These are phyloP conservation scores for Columba livia DNA, from an alignment of 2,113 vertebrate genomes.

Conservation along the genomic window DNA sequence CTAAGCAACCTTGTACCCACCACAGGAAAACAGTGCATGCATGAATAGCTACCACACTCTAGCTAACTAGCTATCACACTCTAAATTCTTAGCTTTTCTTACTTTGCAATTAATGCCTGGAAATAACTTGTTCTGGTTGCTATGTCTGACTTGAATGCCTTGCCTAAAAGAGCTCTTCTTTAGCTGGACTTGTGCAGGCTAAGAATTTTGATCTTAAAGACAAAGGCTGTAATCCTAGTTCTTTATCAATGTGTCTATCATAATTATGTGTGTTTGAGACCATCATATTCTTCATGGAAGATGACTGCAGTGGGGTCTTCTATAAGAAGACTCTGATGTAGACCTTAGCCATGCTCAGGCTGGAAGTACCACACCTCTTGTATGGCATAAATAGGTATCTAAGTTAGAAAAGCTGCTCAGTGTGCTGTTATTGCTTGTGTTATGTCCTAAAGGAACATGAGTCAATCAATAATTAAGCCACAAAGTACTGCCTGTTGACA, in stretches of 20 bases:
- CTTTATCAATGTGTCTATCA: not conserved
- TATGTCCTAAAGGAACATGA: slow-evolving; percentile 74
- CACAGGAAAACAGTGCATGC: not conserved
- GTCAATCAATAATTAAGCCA: slow-evolving; percentile 76
- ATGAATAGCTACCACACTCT: not conserved
- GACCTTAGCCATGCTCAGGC: not conserved
- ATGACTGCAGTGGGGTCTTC: not conserved
- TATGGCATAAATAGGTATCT: slow-evolving; percentile 29
- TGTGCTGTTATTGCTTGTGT: slow-evolving; percentile 66
- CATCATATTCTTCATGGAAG: not conserved
- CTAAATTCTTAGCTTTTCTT: slow-evolving; percentile 2
- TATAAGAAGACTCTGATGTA: not conserved
- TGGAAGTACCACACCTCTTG: slow-evolving; percentile 39
- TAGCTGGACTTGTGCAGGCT: not conserved
- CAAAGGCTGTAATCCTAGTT: not conserved
- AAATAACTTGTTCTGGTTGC: slow-evolving; percentile 18
- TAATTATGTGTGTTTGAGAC: not conserved
- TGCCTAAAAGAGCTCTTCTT: not conserved
- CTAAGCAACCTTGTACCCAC: not conserved
- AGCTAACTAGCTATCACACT: not conserved
- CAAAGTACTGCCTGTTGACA: slow-evolving; percentile 70
- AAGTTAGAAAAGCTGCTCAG: slow-evolving; percentile 45
- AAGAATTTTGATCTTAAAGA: not conserved
- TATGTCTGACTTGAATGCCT: not conserved
- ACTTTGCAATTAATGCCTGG: not conserved